Conservation (phyloP, 2,888 invertebrate genomes). For the Drosophila tanythrix region DNA sequence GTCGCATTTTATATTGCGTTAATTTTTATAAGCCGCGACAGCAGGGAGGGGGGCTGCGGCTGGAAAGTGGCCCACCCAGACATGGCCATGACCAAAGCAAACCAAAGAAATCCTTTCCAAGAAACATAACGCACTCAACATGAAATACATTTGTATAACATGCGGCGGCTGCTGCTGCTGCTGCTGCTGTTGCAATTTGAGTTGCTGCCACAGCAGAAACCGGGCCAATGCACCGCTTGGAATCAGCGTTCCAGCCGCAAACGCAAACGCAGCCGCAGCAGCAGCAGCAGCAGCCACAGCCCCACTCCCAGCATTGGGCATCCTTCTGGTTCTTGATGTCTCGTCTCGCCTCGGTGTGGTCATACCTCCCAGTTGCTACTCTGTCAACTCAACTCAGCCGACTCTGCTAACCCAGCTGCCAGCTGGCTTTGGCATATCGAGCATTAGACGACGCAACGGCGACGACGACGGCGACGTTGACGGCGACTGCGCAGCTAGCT, state of each 20-base stretch:
- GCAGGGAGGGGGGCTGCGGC: neutral
- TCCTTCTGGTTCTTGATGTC: constrained; percentile 42
- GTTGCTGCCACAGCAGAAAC: constrained; percentile 48
- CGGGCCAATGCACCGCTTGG: constrained; percentile 52
- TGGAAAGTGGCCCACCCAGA: constrained; percentile 44
- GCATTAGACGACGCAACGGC: constrained; percentile 32
- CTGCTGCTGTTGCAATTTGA: constrained; percentile 41
- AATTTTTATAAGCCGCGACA: constrained; percentile 28
- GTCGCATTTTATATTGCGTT: constrained; percentile 61
- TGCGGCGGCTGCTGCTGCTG: constrained; percentile 40
- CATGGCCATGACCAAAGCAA: constrained; percentile 74
- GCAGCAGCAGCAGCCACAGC: constrained; percentile 9
- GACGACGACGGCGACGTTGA: neutral
- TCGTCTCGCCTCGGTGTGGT: constrained; percentile 43
- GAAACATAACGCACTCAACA: constrained; percentile 78
- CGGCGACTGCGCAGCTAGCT: constrained; percentile 54
- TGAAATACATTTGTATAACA: constrained; percentile 78
- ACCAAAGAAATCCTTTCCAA: constrained; percentile 77
- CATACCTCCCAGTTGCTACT: constrained; percentile 60
- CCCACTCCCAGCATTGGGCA: constrained; percentile 35
- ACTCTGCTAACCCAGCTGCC: constrained; percentile 16
- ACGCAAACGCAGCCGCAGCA: neutral
- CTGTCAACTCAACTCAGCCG: constrained; percentile 9
- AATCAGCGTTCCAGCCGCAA: constrained; percentile 23
- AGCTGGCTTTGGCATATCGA: constrained; percentile 17